Percentiles rank a stretch among this genome's conserved stretches.
Conservation (phyloP, 23 tunicate genomes). For the Trididemnum clinides region DNA sequence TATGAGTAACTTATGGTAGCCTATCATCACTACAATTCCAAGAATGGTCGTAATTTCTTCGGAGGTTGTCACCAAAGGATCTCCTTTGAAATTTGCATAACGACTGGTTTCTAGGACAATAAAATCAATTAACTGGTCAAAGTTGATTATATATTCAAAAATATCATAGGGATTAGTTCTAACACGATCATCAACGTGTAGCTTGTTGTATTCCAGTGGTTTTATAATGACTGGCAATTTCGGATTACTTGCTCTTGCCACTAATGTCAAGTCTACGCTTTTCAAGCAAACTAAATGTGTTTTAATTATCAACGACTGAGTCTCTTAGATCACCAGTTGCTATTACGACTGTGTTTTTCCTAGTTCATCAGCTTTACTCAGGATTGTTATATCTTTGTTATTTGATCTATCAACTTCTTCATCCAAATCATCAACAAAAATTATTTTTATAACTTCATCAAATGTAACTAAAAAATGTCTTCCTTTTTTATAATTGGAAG, state of each 20-base stretch:
- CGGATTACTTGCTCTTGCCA: background rate
- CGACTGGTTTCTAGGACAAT: background rate
- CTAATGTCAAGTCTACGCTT: too few relatives aligned
- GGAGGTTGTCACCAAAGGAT: background rate
- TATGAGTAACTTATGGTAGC: background rate
- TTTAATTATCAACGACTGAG: too few relatives aligned
- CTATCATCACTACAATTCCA: background rate
- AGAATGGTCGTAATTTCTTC: background rate
- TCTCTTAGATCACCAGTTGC: too few relatives aligned
- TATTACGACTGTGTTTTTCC: too few relatives aligned
- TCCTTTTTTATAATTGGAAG: too few relatives aligned
- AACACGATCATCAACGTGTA: background rate
- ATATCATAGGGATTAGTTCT: background rate
- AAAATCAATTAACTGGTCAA: background rate
- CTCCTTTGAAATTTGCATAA: background rate
- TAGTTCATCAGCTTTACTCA: too few relatives aligned
- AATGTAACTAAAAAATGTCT: too few relatives aligned
- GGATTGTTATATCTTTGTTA: too few relatives aligned
- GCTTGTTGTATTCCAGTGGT: background rate
- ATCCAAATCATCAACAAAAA: too few relatives aligned
- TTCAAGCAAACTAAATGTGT: too few relatives aligned
- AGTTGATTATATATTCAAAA: background rate
- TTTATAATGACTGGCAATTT: background rate
- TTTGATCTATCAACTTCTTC: too few relatives aligned
- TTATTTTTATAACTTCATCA: too few relatives aligned